Base-by-base conservation (phyloP, 2,113 vertebrate species). In the Rhinogobius similis region DNA sequence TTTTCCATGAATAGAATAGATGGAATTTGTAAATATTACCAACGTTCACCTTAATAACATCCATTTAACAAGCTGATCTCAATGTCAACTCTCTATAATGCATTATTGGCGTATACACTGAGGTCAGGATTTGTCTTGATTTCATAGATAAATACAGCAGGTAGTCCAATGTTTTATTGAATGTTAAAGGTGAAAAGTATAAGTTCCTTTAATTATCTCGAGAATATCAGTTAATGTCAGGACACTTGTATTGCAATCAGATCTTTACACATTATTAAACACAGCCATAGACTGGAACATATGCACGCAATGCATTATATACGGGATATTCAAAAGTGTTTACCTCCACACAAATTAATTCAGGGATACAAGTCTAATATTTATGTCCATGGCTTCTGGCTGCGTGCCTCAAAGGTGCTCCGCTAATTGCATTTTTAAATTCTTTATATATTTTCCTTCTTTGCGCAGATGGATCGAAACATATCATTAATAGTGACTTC, bases 321-420 rank as follows among this genome's bases (percentile, higher is more conserved):
- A 61, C 21, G 29, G 58, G 10, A 55, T 61, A 38, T 61, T 61
- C 29, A 61, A n/a, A 58, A 36, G 29, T 38, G 58, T 38, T 58
- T 58, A 58, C 55, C 26, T 58, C 55, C 26, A 18, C 55, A 29
- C 55, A 58, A 58, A 58, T 29, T 29, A 16, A 58, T 58, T 58
- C 55, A 58, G 55, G 26, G 55, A 32, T 29, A 58, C 55, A 58
- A 58, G 55, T 58, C 55, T 29, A 58, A 58, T 58, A 58, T 58
- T 58, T 58, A 58, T 29, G 26, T 29, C 26, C 5, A 29, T 29
- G 24, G 26, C 26, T 20, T 2, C 58, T n/a, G 29, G 58, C 58
- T 61, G 58, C 8, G 14, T n/a, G 58, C 58, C 58, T 61, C 58
- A 61, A 36, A 36, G 29, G 29, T 36, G 20, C 29, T 61, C 27